These are phyloP conservation scores for Crypturellus tataupa DNA, from an alignment of 2,797 vertebrate species.

Conservation along the genomic window DNA sequence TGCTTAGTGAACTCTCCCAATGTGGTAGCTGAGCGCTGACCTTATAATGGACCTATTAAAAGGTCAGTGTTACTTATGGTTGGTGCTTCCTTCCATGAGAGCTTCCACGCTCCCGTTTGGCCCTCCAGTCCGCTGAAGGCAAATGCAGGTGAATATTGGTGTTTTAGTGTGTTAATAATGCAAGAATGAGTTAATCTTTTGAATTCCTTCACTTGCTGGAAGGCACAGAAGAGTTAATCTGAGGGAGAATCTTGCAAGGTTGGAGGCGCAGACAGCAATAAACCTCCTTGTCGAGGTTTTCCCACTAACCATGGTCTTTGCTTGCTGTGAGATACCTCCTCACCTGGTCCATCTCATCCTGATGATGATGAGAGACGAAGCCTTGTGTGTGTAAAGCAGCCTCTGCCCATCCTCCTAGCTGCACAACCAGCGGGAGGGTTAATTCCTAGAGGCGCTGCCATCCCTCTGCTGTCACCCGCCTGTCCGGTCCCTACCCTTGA, in stretches of 20 bases:
- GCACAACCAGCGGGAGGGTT: neutral
- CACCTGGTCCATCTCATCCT: neutral
- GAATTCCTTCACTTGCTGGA: neutral
- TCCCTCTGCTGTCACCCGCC: slow-evolving; percentile 40
- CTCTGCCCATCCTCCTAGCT: neutral
- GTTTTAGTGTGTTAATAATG: neutral
- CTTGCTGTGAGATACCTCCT: neutral
- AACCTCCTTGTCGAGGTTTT: neutral
- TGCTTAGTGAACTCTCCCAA: slow-evolving; percentile 37
- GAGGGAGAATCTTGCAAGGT: neutral
- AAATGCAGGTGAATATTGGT: neutral
- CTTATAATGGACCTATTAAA: slow-evolving; percentile 55
- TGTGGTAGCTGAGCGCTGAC: neutral
- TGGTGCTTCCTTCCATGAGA: neutral
- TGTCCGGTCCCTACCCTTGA: slow-evolving; percentile 37
- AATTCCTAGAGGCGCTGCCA: neutral
- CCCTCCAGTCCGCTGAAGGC: neutral
- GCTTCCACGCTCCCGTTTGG: neutral
- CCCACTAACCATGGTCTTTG: neutral
- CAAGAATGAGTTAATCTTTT: neutral
- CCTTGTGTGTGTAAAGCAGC: neutral
- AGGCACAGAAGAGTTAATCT: neutral
- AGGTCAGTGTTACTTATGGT: slow-evolving; percentile 16
- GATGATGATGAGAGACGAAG: neutral
- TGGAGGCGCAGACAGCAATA: neutral